These are phyloP conservation scores for Callaeas wilsoni DNA, from an alignment of 2,113 vertebrate species.

Conservation along the genomic window DNA sequence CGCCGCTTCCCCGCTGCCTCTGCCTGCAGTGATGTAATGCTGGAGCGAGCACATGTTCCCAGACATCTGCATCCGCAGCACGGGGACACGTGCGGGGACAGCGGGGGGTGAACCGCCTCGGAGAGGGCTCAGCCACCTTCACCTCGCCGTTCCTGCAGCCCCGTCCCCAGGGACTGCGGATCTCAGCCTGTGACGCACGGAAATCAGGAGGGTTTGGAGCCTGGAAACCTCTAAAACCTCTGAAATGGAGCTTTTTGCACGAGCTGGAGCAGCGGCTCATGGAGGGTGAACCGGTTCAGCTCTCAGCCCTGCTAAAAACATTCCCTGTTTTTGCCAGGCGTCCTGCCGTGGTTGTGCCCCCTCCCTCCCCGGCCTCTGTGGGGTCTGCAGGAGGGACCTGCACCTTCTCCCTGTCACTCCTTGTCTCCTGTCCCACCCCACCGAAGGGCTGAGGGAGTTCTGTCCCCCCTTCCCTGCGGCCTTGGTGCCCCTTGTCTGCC, in stretches of 20 bases:
- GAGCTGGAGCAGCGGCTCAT: neutral
- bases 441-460: neutral
- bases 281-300: neutral
- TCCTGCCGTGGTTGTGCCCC: neutral
- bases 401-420: neutral
- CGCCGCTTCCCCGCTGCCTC: neutral
- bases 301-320: neutral
- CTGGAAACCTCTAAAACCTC: neutral
- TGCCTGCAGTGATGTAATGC: neutral
- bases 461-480: neutral
- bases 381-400: neutral
- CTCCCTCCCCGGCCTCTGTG: neutral
- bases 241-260: fast-evolving
- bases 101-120: neutral
- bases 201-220: neutral
- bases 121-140: neutral
- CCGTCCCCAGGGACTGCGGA: neutral
- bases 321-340: fast-evolving
- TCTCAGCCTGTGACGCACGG: neutral
- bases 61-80: neutral
- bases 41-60: neutral
- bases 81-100: neutral
- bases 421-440: neutral
- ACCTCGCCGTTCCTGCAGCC: neutral
- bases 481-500: neutral